These are phyloP conservation scores for Scaptomyza tumidula DNA, from an alignment of 2,888 invertebrate species.

Conservation along the genomic window DNA sequence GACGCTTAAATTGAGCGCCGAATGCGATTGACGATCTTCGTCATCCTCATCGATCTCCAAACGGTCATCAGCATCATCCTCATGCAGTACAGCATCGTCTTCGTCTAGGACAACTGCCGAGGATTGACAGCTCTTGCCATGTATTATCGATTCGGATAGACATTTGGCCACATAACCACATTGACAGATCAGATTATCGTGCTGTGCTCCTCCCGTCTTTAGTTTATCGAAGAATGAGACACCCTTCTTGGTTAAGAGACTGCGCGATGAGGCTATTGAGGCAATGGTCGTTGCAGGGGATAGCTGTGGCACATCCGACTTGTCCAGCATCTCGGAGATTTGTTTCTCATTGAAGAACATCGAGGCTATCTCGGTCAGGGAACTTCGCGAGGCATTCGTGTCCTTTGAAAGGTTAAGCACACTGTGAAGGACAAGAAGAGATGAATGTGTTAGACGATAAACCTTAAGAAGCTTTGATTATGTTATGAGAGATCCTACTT, in stretches of 20 bases:
- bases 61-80: constrained; percentile 78
- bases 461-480: neutral
- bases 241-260: constrained; percentile 81
- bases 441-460: neutral
- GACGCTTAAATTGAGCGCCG: constrained; percentile 84
- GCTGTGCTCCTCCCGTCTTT: constrained; percentile 89
- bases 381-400: constrained; percentile 79
- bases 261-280: constrained; percentile 72
- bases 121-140: constrained; percentile 88
- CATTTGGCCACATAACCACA: constrained; percentile 92
- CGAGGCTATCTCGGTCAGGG: constrained; percentile 86
- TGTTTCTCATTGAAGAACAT: constrained; percentile 82
- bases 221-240: constrained; percentile 93
- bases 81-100: constrained; percentile 74
- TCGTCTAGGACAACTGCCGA: constrained; percentile 79
- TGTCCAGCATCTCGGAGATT: constrained; percentile 76
- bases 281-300: constrained; percentile 77
- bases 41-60: constrained; percentile 82
- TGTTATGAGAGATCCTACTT: constrained; percentile 40
- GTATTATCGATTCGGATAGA: constrained; percentile 91
- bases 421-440: constrained; percentile 39
- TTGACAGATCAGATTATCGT: constrained; percentile 88
- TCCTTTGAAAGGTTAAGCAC: constrained; percentile 84
- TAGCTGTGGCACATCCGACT: constrained; percentile 72
- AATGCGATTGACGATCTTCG: constrained; percentile 82